Evolutionary conservation across 2,888 invertebrate species (phyloP), one percentile per base, ranked within the genome.

Genomic region (Himalopsyche kuldschensis): DNA sequence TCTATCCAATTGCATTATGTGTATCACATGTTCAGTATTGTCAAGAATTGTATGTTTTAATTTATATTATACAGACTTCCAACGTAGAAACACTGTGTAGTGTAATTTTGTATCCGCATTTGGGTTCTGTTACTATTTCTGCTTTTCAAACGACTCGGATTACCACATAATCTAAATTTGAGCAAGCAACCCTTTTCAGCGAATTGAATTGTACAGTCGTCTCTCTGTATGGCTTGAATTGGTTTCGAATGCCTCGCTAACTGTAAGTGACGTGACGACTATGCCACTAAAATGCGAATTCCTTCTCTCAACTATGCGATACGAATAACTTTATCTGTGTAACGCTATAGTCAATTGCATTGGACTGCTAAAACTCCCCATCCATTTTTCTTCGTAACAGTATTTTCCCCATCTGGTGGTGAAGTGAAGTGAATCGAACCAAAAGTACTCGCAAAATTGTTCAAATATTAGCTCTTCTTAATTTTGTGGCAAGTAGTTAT

Each of bases 171-270:
- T 55, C 55, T 55, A 55, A 55, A 55, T 55, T 55, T 55, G 55
- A 55, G 20, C 55, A 55, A 55, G 55, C 55, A 55, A 55, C 55
- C 55, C 55, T 55, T 55, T 55, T 55, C 55, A 24, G n/a, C 55
- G 55, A 55, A 55, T 55, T 55, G 55, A 24, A 55, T 55, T 55
- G 55, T 55, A 55, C 55, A 55, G 55, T 55, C 20, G 55, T 55
- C 55, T 55, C n/a, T 80, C 41, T 80, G 69, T 80, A 24, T 24
- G 80, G 80, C 63, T 80, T 80, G 69, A 80, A 80, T 80, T 80
- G 80, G 80, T 69, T 75, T 80, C 75, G 10, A 46, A 69, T 80
- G 41, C 46, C 46, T 35, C 30, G 48, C 69, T 32, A 32, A 31
- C 75, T 75, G 80, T 30, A 75, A 80, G 80, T 80, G 80, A 80